Base-by-base conservation (phyloP, 2,888 invertebrate species). In the Rotaria sp. region DNA sequence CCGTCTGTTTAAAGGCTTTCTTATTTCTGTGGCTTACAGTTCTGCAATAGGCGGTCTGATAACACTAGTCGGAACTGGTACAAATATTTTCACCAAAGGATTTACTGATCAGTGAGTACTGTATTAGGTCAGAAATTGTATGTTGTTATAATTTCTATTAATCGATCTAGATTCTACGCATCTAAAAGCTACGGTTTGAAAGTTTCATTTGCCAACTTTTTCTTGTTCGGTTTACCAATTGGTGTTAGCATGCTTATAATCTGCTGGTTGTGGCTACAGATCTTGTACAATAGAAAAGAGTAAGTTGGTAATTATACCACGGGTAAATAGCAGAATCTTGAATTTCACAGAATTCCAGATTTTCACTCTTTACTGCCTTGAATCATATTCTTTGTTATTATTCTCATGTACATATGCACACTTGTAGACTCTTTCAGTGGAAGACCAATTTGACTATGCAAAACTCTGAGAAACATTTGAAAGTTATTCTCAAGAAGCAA, bases 31-130 rank as follows among this genome's bases (percentile, higher is more conserved):
- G n/a, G 59, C 85, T 10, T 86, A 75, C n/a, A 67, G 85, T n/a
- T 38, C 86, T 5, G 85, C 85, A 24, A 55, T 86, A 35, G 86
- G 86, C 30, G 86, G 86, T 30, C 8, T 86, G 0, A 74, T 38
- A 4, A 85, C 86, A 52, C n/a, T 86, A 18, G 86, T 86, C 35
- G 86, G 86, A 41, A 86, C 85, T 24, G 84, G 85, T 38, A 85
- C 86, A n/a, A 86, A 86, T 85, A 85, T 86, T 48, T 80, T 86
- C 1, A n/a, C 85, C 8, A 86, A 86, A 86, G 86, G 86, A 45
- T 86, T 86, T 59, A 48, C 48, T 52, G 86, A 86, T 59, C 57
- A 85, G 89, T 89, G 87, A 87, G 88, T 91, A 21, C 11, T 11
- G 2, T 2, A 11, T n/a, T n/a, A n/a, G n/a, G n/a, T n/a, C n/a